Evolutionary conservation across 1,140 invertebrate genomes (phyloP), one percentile per base, ranked within the genome.

Genomic region (Carcinoscorpius rotundicauda): DNA sequence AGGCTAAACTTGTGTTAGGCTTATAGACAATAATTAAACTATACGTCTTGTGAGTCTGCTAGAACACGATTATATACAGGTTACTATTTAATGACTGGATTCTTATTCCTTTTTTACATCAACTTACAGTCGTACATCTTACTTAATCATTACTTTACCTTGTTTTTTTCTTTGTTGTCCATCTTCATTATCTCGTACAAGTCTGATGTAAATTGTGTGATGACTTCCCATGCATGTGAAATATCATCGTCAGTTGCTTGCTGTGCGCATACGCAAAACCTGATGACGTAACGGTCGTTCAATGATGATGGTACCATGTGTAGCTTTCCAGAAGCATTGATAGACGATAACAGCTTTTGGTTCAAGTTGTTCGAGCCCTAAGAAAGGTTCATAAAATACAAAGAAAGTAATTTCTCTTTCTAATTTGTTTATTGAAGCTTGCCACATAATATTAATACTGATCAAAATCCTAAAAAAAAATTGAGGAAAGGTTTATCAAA

Each of bases 301-400:
- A 97, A 85, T 52, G 83, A 86, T 2, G 94, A 91, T 0, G 95
- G 95, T 4, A 98, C 93, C 94, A 98, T 98, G 75, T 98, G 96
- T 61, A 99, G 79, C 76, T 92, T 91, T 5, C 95, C 95, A 4
- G 93, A 96, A 62, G 90, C 93, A 73, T 99, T 99, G 67, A 99
- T 95, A 60, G 85, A 84, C 61, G 91, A 91, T 62, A 99, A 78
- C 4, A 99, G 79, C 74, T 93, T 94, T 77, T 98, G 92, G 76
- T 98, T 99, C 10, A 97, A 73, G 71, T 88, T 87, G 73, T 98
- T 91, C 6, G 85, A 82, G 50, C 93, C 93, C 76, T 89, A 83
- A 49, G 70, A 66, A 52, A 68, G 8, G 52, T 49, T 29, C 11
- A 52, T 52, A 55, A 4, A 65, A 29, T 29, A 29, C 29, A 29